phyloP scores from a whole-genome alignment of 2,797 vertebrate genomes.

The Trachops cirrhosus region DNA sequence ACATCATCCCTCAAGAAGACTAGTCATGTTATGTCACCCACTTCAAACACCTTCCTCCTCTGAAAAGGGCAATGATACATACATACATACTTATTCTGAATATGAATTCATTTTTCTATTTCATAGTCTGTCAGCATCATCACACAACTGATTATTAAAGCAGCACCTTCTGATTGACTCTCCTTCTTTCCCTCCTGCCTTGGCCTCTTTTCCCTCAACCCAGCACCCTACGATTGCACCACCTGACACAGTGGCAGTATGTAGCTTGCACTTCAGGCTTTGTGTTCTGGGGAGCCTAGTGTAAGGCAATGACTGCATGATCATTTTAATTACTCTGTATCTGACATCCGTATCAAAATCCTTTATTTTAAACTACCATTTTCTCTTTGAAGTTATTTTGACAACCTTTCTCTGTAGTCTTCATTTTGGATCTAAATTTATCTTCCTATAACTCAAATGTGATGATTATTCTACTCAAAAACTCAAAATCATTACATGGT shows the following conservation, averaged over 20 bases:
- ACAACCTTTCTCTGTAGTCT: neutral
- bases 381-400: neutral
- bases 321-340: neutral
- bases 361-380: neutral
- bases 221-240: neutral
- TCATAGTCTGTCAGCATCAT: neutral
- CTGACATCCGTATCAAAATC: neutral
- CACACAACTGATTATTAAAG: neutral
- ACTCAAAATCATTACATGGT: neutral
- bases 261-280: neutral
- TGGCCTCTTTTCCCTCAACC: neutral
- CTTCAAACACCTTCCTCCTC: neutral
- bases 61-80: neutral
- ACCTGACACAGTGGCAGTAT: neutral
- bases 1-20: neutral
- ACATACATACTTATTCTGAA: neutral
- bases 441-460: neutral
- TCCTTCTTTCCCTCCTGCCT: neutral
- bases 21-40: neutral
- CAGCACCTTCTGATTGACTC: neutral
- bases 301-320: neutral
- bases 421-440: neutral
- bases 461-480: neutral
- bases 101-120: neutral
- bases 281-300: neutral